Evolutionary conservation across 2,797 vertebrate genomes (phyloP), one percentile per base, ranked within the genome.

Genomic region (Lagodon rhomboides): DNA sequence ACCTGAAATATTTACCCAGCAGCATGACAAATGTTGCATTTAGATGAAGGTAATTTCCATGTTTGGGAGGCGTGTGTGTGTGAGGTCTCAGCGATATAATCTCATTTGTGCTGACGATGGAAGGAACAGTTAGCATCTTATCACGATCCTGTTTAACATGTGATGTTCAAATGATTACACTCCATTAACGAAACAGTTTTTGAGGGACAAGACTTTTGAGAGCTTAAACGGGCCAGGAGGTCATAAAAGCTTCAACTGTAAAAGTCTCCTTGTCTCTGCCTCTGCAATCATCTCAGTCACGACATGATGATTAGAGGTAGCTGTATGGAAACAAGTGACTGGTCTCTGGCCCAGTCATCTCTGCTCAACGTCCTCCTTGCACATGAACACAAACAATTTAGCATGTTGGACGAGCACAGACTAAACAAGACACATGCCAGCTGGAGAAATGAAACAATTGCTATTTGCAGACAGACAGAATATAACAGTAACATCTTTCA

Each of bases 321-420:
- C 68, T 73, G 66, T 58, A 64, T 85, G 81, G 71, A 81, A 82
- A 87, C 80, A 79, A 79, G 61, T 65, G 62, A 70, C 68, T 80
- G 69, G 56, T 62, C 67, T 74, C 46, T 72, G 75, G 78, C 78
- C 67, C 73, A 47, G 56, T 83, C 68, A 27, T 68, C 61, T 75
- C 76, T 12, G 62, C 68, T 85, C 49, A 58, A 16, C 43, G 3
- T 84, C 58, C 68, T 72, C 51, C 75, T 79, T 23, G 61, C 41
- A 80, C 64, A 84, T 43, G 71, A 76, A 81, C 34, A 79, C 66
- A 81, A 85, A 85, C 77, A 77, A 50, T 65, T 79, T 58, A 64
- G 59, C 66, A 43, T 66, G 71, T 63, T 79, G 73, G 80, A 79
- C 49, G 44, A 60, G 66, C 44, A 55, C 30, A 62, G 47, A 51